A percentile compares a stretch with the other conserved stretches of the same genome.
These are phyloP conservation scores for Campylomormyrus numenius DNA, from an alignment of 2,113 vertebrate genomes.

Conservation along the genomic window DNA sequence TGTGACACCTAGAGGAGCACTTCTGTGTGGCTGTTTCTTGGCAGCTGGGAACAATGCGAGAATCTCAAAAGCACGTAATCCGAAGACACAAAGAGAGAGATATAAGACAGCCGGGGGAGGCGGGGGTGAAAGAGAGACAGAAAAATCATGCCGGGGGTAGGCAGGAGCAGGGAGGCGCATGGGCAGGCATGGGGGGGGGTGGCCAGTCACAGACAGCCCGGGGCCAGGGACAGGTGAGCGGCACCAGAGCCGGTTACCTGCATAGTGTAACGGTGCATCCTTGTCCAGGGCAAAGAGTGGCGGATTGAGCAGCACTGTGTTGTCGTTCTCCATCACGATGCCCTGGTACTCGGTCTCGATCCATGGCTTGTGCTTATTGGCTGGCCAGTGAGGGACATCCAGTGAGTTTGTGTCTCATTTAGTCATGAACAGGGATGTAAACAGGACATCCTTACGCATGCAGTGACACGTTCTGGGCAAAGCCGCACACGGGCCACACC, in stretches of 20 bases:
- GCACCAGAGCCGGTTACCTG: slow-evolving; percentile 63
- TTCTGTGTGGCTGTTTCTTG: neutral
- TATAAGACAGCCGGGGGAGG: neutral
- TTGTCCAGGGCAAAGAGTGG: slow-evolving; percentile 95
- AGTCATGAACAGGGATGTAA: slow-evolving; percentile 45
- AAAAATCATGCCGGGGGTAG: neutral
- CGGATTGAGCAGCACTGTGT: slow-evolving; percentile 91
- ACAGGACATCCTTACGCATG: slow-evolving; percentile 40
- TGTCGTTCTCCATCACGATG: slow-evolving; percentile 98
- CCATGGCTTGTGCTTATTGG: slow-evolving; percentile 99
- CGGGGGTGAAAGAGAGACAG: neutral
- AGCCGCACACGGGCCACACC: neutral
- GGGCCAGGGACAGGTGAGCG: neutral
- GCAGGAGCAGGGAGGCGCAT: neutral
- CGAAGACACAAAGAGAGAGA: neutral
- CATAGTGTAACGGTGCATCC: slow-evolving; percentile 89
- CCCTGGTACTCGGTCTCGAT: slow-evolving; percentile 97
- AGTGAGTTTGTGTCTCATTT: slow-evolving; percentile 18
- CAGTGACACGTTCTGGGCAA: slow-evolving; percentile 27
- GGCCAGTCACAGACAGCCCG: neutral
- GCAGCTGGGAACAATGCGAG: neutral
- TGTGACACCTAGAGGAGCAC: neutral
- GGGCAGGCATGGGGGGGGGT: neutral
- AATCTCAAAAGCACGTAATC: neutral
- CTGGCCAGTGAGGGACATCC: slow-evolving; percentile 52